Percentiles rank a stretch among this genome's conserved stretches.
These are phyloP conservation scores for Phengaris alcon DNA, from an alignment of 2,888 invertebrate species.

Conservation along the genomic window DNA sequence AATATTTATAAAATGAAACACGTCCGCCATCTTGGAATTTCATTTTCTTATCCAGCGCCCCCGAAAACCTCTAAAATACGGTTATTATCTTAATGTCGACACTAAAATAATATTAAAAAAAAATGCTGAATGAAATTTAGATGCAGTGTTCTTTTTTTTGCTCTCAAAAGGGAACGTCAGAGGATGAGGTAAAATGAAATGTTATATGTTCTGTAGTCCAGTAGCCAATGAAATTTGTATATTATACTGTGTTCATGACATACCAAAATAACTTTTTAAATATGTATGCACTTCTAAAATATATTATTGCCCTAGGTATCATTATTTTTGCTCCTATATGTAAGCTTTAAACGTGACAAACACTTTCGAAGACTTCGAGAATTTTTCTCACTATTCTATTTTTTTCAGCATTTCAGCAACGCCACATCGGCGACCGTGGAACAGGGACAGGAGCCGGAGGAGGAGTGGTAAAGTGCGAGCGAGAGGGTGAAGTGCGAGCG, in stretches of 20 bases:
- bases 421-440: constrained; percentile 46
- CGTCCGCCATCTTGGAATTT: no score
- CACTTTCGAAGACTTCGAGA: not conserved
- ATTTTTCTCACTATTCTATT: constrained; percentile 22
- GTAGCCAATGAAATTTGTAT: no score
- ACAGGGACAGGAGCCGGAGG: constrained; percentile 72
- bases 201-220: not conserved
- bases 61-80: no score
- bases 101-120: not conserved
- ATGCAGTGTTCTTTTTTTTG: constrained; percentile 23
- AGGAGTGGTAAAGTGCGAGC: constrained; percentile 73
- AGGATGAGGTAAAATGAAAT: constrained; percentile 31
- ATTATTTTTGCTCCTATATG: no score
- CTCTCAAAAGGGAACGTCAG: constrained; percentile 35
- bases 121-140: not conserved
- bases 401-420: constrained; percentile 61
- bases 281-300: no score
- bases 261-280: no score
- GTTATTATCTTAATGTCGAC: no score
- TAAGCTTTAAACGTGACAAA: no score
- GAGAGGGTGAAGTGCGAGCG: constrained; percentile 41
- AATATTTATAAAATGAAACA: no score
- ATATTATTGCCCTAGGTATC: no score
- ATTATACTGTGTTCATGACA: no score
- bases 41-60: no score